phyloP scores from a whole-genome alignment of 1,140 invertebrate genomes.

The Ericerus pela region DNA sequence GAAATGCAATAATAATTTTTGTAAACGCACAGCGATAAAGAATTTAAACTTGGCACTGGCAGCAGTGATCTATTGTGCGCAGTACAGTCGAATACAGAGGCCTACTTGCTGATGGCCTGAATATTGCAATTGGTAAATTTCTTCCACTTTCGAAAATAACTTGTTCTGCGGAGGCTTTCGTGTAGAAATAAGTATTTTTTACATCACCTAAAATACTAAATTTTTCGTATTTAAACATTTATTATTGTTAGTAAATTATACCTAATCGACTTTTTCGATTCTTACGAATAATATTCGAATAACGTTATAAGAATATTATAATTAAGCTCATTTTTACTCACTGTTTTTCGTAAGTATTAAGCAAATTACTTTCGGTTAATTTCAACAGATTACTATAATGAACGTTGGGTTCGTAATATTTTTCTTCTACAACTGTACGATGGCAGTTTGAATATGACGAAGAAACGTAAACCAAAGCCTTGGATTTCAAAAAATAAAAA shows the following conservation, averaged over 20 bases:
- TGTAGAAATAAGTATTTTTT: slow-evolving; percentile 82
- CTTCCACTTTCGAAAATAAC: slow-evolving; percentile 60
- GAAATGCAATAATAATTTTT: slow-evolving; percentile 21
- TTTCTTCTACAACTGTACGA: slow-evolving; percentile 50
- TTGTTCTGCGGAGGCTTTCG: slow-evolving; percentile 75
- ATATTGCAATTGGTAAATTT: slow-evolving; percentile 74
- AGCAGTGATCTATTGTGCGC: neutral
- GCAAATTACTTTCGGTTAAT: slow-evolving; percentile 33
- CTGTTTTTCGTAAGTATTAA: neutral
- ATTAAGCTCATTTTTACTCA: neutral
- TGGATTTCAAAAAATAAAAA: neutral
- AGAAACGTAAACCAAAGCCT: slow-evolving; percentile 60
- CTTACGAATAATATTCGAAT: too few species aligned
- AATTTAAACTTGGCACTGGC: too few species aligned
- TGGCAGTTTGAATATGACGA: slow-evolving; percentile 61
- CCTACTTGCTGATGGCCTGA: slow-evolving; percentile 78
- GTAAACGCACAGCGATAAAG: too few species aligned
- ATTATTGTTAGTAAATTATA: too few species aligned
- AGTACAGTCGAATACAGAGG: neutral
- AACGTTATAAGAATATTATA: too few species aligned
- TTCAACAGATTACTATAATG: slow-evolving; percentile 34
- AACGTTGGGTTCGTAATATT: slow-evolving; percentile 48
- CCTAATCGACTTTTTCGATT: too few species aligned
- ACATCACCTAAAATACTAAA: slow-evolving; percentile 25
- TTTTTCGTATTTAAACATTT: neutral